A percentile compares a stretch with the other conserved stretches of the same genome.
Evolutionary conservation across 2,888 invertebrate genomes (phyloP).

Genomic region (Hydraecia micacea): DNA sequence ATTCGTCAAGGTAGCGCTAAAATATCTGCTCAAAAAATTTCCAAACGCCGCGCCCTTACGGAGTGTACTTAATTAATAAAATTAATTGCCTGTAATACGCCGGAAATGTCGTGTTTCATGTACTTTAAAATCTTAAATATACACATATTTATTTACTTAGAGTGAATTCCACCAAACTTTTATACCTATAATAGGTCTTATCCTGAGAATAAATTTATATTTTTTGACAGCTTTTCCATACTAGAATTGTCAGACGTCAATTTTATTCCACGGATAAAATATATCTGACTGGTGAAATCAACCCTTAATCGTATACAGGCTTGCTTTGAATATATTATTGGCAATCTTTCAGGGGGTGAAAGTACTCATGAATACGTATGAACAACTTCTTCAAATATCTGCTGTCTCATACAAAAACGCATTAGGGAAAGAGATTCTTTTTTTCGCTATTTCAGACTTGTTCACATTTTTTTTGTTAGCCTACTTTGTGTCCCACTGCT

Average conservation of each 20-base stretch:
- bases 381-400: neutral
- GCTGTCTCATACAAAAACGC: neutral
- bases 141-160: conserved; percentile 7
- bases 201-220: neutral
- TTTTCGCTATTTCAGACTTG: neutral
- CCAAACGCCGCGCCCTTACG: conserved; percentile 34
- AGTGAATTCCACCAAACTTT: neutral
- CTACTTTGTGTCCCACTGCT: too few species aligned
- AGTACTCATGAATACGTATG: neutral
- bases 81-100: conserved; percentile 39
- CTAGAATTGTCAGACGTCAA: neutral
- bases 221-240: neutral
- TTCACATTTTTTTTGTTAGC: too few species aligned
- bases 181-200: neutral
- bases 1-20: neutral
- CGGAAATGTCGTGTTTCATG: conserved; percentile 33
- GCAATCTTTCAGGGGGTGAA: neutral
- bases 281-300: neutral
- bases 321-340: neutral
- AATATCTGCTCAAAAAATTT: conserved; percentile 14
- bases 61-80: conserved; percentile 35
- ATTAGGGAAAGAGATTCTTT: neutral
- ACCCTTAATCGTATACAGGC: neutral
- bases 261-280: neutral
- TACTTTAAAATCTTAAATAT: neutral